Conservation (phyloP, 2,113 vertebrate species). For the Dermatemys mawii region DNA sequence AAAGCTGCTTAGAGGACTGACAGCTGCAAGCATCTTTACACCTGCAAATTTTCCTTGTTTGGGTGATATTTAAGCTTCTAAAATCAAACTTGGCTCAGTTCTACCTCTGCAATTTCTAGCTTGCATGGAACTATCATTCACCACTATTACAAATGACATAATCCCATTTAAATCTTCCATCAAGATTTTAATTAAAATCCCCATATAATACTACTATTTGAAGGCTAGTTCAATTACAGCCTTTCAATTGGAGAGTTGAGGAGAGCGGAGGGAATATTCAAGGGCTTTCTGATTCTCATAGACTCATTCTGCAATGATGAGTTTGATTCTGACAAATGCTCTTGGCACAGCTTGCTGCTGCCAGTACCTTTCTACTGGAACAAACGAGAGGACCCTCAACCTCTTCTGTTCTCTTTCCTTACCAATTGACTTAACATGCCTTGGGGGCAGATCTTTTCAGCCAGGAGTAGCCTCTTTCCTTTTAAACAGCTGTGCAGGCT, state of each 20-base stretch:
- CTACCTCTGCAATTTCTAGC: background rate
- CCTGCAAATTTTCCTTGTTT: background rate
- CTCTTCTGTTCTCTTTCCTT: background rate
- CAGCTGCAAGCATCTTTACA: background rate
- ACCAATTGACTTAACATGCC: background rate
- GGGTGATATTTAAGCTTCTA: background rate
- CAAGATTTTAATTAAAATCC: slow-evolving; percentile 23
- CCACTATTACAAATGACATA: fast-evolving
- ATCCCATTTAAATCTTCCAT: slow-evolving; percentile 2
- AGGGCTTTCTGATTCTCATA: background rate
- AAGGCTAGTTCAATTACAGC: background rate
- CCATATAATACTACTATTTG: background rate
- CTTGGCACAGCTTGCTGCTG: background rate
- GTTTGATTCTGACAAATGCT: background rate
- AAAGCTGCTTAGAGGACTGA: background rate
- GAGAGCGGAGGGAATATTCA: background rate
- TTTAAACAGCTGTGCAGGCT: background rate
- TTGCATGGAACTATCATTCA: fast-evolving
- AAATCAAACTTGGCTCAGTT: background rate
- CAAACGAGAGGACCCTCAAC: background rate
- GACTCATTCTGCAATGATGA: background rate
- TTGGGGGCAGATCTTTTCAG: background rate
- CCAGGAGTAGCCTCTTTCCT: background rate
- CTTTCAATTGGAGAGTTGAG: background rate
- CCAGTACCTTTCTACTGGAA: background rate